Base-by-base conservation (phyloP, 2,888 invertebrate species). In the Cheilosia impressa region DNA sequence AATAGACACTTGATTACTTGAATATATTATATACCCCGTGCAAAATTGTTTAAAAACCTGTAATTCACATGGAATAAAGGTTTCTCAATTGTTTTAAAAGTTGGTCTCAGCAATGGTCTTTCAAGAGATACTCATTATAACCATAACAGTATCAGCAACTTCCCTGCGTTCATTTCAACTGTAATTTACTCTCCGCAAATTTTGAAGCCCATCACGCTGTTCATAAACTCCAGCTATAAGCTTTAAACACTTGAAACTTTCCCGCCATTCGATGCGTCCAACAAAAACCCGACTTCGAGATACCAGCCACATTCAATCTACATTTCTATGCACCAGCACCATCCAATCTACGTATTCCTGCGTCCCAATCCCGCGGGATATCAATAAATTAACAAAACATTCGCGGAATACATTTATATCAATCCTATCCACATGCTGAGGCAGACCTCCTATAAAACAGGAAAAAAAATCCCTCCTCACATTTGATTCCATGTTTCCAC, bases 401-500 rank as follows among this genome's bases (percentile, higher is more conserved):
- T 34, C 17, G 57, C 24, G 57, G 52, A 63, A 65, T 22, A 57
- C n/a, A 71, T 65, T 57, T 58, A 45, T 38, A 53, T 63, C 22
- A 27, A 55, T 73, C 34, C 34, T 24, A 52, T 53, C 43, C 22
- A 22, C 5, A 55, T 45, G 34, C n/a, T 31, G 4, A 63, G 22
- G 52, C 2, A 13, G 10, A 3, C 43, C 22, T 47, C 15, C 9
- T 47, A 34, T 43, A 34, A 27, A 19, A 60, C 45, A 57, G 45
- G 45, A 24, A n/a, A 45, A 63, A 17, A 17, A 31, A 43, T 24
- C 63, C 24, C 53, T 19, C 47, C 58, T 72, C 65, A 68, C 66
- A 68, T 80, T 75, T 80, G 75, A 80, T 75, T 80, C 68, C 60
- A 15, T 75, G 55, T 68, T 68, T 68, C 68, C 80, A 57, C 22